Evolutionary conservation across 2,113 vertebrate genomes (phyloP), one percentile per base, ranked within the genome.

Genomic region (Poeciliopsis prolifica): DNA sequence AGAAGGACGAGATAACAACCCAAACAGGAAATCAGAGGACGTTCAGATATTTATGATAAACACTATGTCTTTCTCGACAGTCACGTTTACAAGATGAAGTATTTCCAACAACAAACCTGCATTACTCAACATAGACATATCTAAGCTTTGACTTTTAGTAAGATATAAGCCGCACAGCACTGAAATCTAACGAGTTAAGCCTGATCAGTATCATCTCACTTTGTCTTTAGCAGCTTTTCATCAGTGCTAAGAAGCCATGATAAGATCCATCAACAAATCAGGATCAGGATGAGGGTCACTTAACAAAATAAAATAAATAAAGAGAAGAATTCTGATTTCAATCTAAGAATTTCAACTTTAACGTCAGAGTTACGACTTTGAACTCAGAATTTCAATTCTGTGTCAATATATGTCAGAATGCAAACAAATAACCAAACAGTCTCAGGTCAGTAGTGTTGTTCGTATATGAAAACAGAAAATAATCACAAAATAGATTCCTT

Each of bases 21-120:
- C 35, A 61, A 65, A 81, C 40, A 79, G 63, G 44, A 74, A 84
- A 70, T 80, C 51, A 80, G 82, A 75, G 44, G 30, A 44, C 79
- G 54, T 67, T 81, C 30, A 74, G 51, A 77, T 17, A 19, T 77
- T 30, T 28, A 19, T 61, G 75, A 77, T 61, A 74, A 68, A 70
- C 72, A 72, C 35, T 77, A 4, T 70, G 58, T 5, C 14, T 65
- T 37, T 22, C 71, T 61, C 70, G 68, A 24, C 13, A 33, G 6
- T 51, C 31, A 42, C 42, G 26, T 9, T 70, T 28, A 54, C 42
- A 68, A 1, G 31, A 35, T 33, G 30, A 29, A 12, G 31, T 15
- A 71, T 68, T 31, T 58, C 51, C 51, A 58, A 11, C 51, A 58
- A 24, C 51, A 58, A 58, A n/a, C 51, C 51, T 58, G 51, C 24